Conservation (phyloP, 2,797 vertebrate genomes). For the Sardinella longiceps region DNA sequence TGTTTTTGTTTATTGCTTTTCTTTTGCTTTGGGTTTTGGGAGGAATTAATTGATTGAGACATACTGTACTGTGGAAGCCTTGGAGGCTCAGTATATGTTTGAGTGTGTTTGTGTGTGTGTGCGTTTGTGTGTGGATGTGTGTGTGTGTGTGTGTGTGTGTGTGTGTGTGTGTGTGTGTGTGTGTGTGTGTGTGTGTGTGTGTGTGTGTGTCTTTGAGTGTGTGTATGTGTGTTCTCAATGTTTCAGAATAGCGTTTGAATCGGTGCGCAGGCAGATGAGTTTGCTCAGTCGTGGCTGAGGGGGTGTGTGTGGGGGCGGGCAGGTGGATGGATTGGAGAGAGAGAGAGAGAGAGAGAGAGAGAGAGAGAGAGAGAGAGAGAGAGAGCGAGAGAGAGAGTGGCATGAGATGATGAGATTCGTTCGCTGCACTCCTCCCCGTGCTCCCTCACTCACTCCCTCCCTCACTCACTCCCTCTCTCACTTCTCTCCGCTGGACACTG, state of each 20-base stretch:
- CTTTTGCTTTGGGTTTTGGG: neutral
- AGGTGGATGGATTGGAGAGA: conserved; percentile 52
- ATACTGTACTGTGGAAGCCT: neutral
- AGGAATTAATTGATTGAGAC: neutral
- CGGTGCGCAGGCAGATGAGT: conserved; percentile 44
- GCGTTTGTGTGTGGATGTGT: neutral
- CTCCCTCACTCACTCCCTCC: neutral
- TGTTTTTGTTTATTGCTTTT: neutral
- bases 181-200: neutral
- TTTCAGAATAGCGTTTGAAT: neutral
- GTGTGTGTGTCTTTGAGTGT: conserved; percentile 10
- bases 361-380: neutral
- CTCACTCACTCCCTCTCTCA: neutral
- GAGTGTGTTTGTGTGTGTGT: neutral
- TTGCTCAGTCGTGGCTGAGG: conserved; percentile 42
- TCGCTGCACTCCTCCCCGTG: neutral
- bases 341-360: neutral
- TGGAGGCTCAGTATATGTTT: neutral
- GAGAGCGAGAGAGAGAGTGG: conserved; percentile 17
- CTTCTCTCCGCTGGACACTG: conserved; percentile 40
- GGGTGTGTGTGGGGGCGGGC: conserved; percentile 38
- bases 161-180: conserved; percentile 9
- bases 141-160: neutral
- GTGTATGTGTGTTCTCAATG: neutral
- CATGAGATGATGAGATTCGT: neutral